Conservation (phyloP, 2,797 vertebrate genomes). For the Notamacropus eugenii region DNA sequence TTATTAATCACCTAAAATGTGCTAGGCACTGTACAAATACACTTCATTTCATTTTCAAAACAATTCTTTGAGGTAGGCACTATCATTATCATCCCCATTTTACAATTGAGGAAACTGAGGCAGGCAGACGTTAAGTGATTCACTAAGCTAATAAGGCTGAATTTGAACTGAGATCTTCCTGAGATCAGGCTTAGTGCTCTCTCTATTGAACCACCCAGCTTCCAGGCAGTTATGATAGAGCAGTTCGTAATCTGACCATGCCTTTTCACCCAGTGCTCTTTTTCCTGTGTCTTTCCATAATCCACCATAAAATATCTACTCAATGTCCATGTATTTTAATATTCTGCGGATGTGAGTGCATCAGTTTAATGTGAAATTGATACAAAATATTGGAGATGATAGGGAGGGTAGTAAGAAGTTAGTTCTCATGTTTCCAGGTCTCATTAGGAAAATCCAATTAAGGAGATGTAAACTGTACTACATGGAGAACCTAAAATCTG, state of each 20-base stretch:
- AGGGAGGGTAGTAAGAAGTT: not conserved
- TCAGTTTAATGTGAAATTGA: not conserved
- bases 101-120: not conserved
- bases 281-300: not conserved
- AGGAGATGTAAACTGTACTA: not conserved
- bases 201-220: not conserved
- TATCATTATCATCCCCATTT: not conserved
- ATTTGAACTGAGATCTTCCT: not conserved
- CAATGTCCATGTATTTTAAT: not conserved
- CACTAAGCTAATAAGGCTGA: not conserved
- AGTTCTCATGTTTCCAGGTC: not conserved
- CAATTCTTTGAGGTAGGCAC: not conserved
- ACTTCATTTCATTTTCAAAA: not conserved
- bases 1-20: not conserved
- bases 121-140: not conserved
- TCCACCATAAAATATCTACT: not conserved
- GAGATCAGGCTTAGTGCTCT: not conserved
- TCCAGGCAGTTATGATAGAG: not conserved
- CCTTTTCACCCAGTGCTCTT: not conserved
- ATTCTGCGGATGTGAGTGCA: not conserved
- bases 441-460: not conserved
- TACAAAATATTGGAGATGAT: fast-evolving
- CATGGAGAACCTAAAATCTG: not conserved
- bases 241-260: not conserved
- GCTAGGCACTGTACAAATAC: not conserved